Evolutionary conservation across 1,140 invertebrate genomes (phyloP).

Genomic region (Trichomalopsis sarcophagae): DNA sequence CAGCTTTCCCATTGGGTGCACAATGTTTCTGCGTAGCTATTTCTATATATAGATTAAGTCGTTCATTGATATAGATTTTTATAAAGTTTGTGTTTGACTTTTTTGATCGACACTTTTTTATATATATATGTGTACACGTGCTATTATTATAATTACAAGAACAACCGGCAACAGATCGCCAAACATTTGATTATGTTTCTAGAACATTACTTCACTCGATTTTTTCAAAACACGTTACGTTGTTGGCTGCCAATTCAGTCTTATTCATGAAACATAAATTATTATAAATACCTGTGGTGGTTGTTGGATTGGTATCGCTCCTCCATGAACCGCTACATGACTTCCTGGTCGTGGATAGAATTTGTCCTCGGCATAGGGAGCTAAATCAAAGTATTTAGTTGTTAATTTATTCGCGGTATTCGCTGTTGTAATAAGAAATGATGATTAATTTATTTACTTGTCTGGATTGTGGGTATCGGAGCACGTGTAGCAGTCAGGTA

Average conservation of each 20-base stretch:
- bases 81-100: neutral
- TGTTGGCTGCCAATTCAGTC: too few relatives aligned
- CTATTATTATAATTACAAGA: too few relatives aligned
- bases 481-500: constrained; percentile 67
- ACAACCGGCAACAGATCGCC: neutral
- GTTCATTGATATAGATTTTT: constrained; percentile 3
- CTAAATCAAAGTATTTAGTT: constrained; percentile 43
- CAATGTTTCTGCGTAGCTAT: neutral
- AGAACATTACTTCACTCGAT: neutral
- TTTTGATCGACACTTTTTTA: too few relatives aligned
- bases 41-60: neutral
- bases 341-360: constrained; percentile 72
- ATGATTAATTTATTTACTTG: constrained; percentile 55
- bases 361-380: constrained; percentile 70
- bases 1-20: too few relatives aligned
- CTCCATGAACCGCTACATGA: constrained; percentile 74
- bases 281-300: constrained; percentile 70
- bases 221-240: too few relatives aligned
- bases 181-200: constrained; percentile 22
- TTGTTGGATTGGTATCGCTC: constrained; percentile 75
- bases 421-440: constrained; percentile 40
- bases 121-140: too few relatives aligned
- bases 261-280: too few relatives aligned
- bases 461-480: constrained; percentile 65
- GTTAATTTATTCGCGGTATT: neutral